These are phyloP conservation scores for Coturnix japonica DNA, from an alignment of 2,113 vertebrate species.

Conservation along the genomic window DNA sequence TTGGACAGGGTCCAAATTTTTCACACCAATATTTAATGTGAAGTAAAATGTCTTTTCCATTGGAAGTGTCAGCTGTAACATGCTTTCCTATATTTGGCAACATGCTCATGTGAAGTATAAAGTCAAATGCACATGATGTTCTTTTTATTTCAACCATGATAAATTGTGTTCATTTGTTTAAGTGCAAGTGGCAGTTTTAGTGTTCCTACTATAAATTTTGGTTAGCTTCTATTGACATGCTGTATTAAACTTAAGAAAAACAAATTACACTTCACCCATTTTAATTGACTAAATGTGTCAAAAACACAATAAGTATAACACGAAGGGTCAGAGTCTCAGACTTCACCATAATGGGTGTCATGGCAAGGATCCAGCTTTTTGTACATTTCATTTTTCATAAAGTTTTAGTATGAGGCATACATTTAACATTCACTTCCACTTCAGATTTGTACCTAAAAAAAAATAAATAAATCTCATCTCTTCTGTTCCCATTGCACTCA, in stretches of 20 bases:
- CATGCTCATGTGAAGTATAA: conserved; percentile 78
- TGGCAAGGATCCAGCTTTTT: conserved; percentile 86
- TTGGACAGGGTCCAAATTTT: conserved; percentile 87
- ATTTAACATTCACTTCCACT: conserved; percentile 78
- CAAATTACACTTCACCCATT: conserved; percentile 87
- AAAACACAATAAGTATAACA: conserved; percentile 86
- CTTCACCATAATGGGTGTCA: conserved; percentile 88
- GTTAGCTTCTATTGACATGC: conserved; percentile 88
- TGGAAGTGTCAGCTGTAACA: conserved; percentile 86
- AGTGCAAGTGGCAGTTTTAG: conserved; percentile 90
- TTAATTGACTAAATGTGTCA: conserved; percentile 91
- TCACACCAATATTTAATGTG: conserved; percentile 89
- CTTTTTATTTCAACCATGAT: conserved; percentile 86
- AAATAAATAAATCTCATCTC: background rate
- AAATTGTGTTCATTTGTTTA: conserved; percentile 89
- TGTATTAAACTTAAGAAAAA: conserved; percentile 88
- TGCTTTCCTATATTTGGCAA: conserved; percentile 94
- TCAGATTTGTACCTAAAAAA: conserved; percentile 74
- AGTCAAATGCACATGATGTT: conserved; percentile 81
- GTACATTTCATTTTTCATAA: conserved; percentile 83
- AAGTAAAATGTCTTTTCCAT: conserved; percentile 88
- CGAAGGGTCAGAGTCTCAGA: conserved; percentile 78
- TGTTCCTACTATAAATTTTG: conserved; percentile 90
- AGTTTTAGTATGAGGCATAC: conserved; percentile 73
- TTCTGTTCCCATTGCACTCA: conserved; percentile 63